A percentile compares a stretch with the other conserved stretches of the same genome.
Evolutionary conservation across 1,140 invertebrate species (phyloP).

Genomic region (Leptinotarsa texana): DNA sequence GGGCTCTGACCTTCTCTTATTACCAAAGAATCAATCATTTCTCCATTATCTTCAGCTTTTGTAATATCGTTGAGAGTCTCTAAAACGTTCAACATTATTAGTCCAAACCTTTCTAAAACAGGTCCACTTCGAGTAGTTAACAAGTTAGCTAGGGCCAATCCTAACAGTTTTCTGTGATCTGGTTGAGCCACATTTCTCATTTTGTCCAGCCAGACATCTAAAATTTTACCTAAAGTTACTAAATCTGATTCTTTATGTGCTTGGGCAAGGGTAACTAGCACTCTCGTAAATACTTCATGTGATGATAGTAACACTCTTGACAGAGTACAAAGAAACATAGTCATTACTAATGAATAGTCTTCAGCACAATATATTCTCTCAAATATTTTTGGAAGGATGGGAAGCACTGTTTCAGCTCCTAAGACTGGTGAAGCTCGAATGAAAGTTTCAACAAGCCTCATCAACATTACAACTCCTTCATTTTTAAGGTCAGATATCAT

Average conservation of each 20-base stretch:
- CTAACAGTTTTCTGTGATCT: constrained; percentile 80
- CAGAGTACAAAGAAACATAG: constrained; percentile 76
- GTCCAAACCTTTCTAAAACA: constrained; percentile 73
- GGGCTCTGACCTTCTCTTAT: constrained; percentile 55
- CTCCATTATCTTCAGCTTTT: constrained; percentile 69
- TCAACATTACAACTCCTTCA: constrained; percentile 75
- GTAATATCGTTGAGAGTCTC: constrained; percentile 87
- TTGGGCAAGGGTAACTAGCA: constrained; percentile 61
- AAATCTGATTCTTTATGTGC: constrained; percentile 58
- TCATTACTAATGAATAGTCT: constrained; percentile 71
- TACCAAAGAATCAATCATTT: constrained; percentile 57
- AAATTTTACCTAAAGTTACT: constrained; percentile 67
- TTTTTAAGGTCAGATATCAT: constrained; percentile 77
- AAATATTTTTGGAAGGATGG: constrained; percentile 68
- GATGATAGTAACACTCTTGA: constrained; percentile 77
- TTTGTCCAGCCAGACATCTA: constrained; percentile 79
- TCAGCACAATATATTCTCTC: constrained; percentile 69
- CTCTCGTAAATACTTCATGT: constrained; percentile 71
- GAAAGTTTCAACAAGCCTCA: constrained; percentile 75
- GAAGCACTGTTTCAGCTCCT: constrained; percentile 68
- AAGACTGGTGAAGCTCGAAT: constrained; percentile 67
- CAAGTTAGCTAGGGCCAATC: constrained; percentile 80
- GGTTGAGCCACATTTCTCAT: constrained; percentile 77
- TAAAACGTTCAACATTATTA: constrained; percentile 76
- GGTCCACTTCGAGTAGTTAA: constrained; percentile 69